Percentiles rank a stretch among this genome's conserved stretches.
These are phyloP conservation scores for Pteruthius melanotis DNA, from an alignment of 2,113 vertebrate genomes.

Conservation along the genomic window DNA sequence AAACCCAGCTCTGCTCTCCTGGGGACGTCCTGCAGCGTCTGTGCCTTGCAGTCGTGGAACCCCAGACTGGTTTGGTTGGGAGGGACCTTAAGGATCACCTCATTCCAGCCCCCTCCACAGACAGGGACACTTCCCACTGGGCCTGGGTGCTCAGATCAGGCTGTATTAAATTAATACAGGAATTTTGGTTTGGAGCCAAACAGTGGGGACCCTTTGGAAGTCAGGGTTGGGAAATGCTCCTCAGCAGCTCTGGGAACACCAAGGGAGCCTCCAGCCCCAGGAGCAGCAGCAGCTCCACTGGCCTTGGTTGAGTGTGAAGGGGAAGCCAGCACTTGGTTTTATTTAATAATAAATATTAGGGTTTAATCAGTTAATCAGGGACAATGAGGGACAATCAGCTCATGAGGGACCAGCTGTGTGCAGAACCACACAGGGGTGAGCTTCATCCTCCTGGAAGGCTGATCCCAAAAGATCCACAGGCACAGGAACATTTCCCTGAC, in stretches of 20 bases:
- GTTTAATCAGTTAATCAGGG: accelerated
- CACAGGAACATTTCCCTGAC: neutral
- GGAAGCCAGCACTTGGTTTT: neutral
- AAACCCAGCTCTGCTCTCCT: neutral
- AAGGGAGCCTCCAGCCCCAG: neutral
- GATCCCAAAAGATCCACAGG: neutral
- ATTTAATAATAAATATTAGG: too few species aligned
- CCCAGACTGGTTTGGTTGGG: neutral
- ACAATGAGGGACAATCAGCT: too few species aligned
- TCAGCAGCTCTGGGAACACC: neutral
- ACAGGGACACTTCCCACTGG: neutral
- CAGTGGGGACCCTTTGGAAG: neutral
- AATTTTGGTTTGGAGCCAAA: neutral
- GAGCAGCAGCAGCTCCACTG: neutral
- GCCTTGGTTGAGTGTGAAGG: accelerated
- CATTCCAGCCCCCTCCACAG: neutral
- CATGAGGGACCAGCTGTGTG: too few species aligned
- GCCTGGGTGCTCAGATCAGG: neutral
- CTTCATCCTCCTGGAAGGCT: neutral
- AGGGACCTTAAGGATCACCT: neutral
- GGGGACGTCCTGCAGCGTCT: neutral
- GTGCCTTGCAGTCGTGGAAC: neutral
- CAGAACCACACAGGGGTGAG: accelerated
- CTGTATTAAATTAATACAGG: neutral
- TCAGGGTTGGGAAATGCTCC: neutral